These are phyloP conservation scores for Serilophus lunatus DNA, from an alignment of 2,113 vertebrate species.

Conservation along the genomic window DNA sequence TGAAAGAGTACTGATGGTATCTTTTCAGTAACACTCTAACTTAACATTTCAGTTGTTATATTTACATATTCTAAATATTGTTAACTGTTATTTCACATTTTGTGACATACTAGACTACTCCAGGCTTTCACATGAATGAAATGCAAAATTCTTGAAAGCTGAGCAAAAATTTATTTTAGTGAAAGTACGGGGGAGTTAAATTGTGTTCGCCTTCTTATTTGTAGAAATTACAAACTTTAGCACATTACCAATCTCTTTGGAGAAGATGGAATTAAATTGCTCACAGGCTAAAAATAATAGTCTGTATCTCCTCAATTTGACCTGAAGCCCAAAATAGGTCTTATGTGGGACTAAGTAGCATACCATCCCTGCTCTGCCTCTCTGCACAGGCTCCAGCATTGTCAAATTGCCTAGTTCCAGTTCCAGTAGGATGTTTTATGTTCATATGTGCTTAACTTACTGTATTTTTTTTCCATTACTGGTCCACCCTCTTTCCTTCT, in stretches of 20 bases:
- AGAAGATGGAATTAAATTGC: background rate
- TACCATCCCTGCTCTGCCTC: conserved; percentile 16
- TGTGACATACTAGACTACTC: background rate
- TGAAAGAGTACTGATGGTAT: conserved; percentile 8
- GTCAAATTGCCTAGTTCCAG: conserved; percentile 13
- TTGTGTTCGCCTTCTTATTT: background rate
- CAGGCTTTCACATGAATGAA: background rate
- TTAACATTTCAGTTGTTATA: conserved; percentile 37
- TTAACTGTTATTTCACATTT: conserved; percentile 6
- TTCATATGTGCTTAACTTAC: background rate
- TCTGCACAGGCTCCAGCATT: background rate
- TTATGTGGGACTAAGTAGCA: background rate
- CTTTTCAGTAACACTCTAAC: conserved; percentile 54
- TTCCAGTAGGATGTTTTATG: background rate
- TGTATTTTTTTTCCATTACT: conserved; percentile 25
- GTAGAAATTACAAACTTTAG: background rate
- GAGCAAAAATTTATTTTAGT: conserved; percentile 1
- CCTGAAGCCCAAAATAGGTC: background rate
- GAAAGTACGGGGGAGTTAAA: background rate
- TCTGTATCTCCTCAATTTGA: background rate
- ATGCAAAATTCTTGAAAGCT: background rate
- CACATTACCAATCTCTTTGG: background rate
- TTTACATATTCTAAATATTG: conserved; percentile 10
- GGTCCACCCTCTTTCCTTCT: conserved; percentile 17
- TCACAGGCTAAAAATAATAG: background rate